Evolutionary conservation across 1,140 invertebrate genomes (phyloP).

Genomic region (Sweltsa coloradensis): DNA sequence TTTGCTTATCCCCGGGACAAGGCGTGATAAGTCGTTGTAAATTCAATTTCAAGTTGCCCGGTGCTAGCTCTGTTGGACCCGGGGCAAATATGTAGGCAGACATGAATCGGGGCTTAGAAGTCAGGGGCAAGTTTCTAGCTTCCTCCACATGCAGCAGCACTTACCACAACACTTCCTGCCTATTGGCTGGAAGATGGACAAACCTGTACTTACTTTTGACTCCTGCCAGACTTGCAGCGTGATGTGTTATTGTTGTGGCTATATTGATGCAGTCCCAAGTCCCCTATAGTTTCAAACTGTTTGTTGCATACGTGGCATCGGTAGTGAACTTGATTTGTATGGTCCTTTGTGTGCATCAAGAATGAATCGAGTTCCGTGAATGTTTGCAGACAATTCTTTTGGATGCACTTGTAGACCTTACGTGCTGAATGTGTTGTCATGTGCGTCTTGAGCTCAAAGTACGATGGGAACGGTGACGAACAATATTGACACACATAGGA

Average conservation of each 20-base stretch:
- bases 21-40: too few relatives aligned
- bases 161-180: too few relatives aligned
- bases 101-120: too few relatives aligned
- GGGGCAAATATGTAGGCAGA: too few relatives aligned
- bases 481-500: constrained; percentile 44
- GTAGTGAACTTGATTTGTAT: constrained; percentile 45
- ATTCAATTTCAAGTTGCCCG: too few relatives aligned
- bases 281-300: constrained; percentile 42
- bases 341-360: constrained; percentile 41
- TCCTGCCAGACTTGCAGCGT: constrained; percentile 8
- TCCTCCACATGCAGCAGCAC: too few relatives aligned
- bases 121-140: too few relatives aligned
- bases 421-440: constrained; percentile 37
- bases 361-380: constrained; percentile 50
- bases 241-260: constrained; percentile 38
- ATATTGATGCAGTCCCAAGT: constrained; percentile 48
- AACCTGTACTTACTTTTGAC: neutral
- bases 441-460: constrained; percentile 39
- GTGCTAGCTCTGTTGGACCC: too few relatives aligned
- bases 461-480: constrained; percentile 31
- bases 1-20: too few relatives aligned
- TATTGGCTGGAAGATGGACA: neutral
- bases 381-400: constrained; percentile 43
- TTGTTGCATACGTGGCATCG: constrained; percentile 48
- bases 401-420: constrained; percentile 54